These are phyloP conservation scores for Cosmorhoe ocellata DNA, from an alignment of 2,888 invertebrate species.

Conservation along the genomic window DNA sequence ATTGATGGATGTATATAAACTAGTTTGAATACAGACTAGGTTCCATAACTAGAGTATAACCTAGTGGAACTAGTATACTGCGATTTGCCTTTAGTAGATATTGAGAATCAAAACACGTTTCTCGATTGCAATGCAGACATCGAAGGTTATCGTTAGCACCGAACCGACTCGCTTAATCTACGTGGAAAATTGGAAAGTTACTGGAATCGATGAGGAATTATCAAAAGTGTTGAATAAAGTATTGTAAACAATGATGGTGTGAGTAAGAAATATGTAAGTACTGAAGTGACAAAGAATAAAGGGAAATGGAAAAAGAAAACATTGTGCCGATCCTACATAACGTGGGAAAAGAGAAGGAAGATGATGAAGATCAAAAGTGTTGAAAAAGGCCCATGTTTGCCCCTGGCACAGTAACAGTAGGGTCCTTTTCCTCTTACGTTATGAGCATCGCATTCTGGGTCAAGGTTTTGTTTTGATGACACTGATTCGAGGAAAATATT, in stretches of 20 bases:
- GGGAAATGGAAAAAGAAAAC: no score
- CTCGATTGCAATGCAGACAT: conserved; percentile 8
- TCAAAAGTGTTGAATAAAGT: no score
- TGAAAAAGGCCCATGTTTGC: conserved; percentile 15
- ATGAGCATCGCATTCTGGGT: conserved; percentile 57
- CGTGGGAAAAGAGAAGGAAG: no score
- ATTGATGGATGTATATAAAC: conserved; percentile 3
- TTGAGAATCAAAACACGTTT: conserved; percentile 22
- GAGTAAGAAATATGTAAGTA: no score
- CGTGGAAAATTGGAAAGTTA: conserved; percentile 1
- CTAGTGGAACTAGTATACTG: conserved; percentile 5
- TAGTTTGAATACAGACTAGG: conserved; percentile 11
- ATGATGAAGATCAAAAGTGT: background rate
- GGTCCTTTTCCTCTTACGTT: conserved; percentile 60
- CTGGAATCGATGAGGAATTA: no score
- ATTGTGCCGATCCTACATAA: no score
- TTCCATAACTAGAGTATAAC: conserved; percentile 7
- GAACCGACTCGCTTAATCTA: background rate
- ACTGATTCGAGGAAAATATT: conserved; percentile 55
- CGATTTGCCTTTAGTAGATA: conserved; percentile 12
- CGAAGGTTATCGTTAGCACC: conserved; percentile 15
- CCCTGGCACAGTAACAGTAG: conserved; percentile 28
- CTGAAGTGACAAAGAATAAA: no score
- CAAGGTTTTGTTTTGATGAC: conserved; percentile 72
- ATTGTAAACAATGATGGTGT: no score